phyloP scores from a whole-genome alignment of 2,113 vertebrate genomes.

The Vireo altiloquus region DNA sequence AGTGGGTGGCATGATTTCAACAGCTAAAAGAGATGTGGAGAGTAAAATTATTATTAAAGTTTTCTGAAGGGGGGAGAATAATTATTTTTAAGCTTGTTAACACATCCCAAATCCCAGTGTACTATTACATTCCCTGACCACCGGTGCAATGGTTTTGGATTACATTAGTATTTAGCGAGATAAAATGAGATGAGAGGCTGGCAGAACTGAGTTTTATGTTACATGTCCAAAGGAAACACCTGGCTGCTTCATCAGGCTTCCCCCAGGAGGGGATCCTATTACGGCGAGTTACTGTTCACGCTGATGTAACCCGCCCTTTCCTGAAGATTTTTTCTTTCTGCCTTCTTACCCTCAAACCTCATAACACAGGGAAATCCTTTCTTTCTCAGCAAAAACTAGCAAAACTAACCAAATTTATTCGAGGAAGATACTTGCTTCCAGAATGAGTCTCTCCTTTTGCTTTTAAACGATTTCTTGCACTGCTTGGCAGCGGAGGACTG shows the following conservation, averaged over 20 bases:
- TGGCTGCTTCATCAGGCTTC: background rate
- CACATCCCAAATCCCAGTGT: background rate
- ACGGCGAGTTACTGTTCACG: fast-evolving
- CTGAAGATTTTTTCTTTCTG: background rate
- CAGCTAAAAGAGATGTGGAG: background rate
- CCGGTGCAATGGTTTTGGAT: background rate
- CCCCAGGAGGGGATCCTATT: background rate
- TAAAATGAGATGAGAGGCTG: background rate
- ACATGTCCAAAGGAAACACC: background rate
- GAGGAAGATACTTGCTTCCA: background rate
- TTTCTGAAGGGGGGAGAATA: background rate
- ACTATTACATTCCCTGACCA: background rate
- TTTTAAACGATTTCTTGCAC: background rate
- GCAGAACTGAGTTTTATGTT: background rate
- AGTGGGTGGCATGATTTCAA: background rate
- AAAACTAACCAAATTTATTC: background rate
- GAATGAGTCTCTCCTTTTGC: background rate
- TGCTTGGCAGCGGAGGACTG: background rate
- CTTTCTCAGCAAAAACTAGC: background rate
- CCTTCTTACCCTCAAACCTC: background rate
- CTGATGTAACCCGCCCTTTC: background rate
- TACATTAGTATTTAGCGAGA: background rate
- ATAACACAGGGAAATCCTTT: background rate
- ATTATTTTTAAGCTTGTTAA: background rate
- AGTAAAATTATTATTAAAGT: background rate